phyloP scores from a whole-genome alignment of 30 jellyfish, hydroid and myxozoan species.

The Pelagia noctiluca region DNA sequence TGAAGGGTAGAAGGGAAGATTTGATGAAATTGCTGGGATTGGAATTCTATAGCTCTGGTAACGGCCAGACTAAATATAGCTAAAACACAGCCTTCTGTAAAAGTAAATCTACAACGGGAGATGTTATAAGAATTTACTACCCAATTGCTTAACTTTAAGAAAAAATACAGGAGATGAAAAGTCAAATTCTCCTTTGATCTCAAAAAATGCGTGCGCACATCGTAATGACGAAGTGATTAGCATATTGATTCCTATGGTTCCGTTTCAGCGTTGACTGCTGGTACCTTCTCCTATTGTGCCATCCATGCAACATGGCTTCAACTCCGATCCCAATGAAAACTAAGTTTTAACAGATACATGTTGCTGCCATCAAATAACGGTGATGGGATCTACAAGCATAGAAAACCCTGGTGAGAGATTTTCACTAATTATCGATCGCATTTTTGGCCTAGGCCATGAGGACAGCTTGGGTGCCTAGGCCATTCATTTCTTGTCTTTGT shows the following conservation, averaged over 20 bases:
- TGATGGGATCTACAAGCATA: slow-evolving; percentile 91
- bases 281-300: too few relatives aligned
- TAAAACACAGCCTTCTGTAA: slow-evolving; percentile 46
- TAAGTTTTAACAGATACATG: too few relatives aligned
- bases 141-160: too few relatives aligned
- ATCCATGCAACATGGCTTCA: too few relatives aligned
- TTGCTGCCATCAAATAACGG: slow-evolving; percentile 60
- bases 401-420: slow-evolving; percentile 85
- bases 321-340: too few relatives aligned
- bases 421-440: background rate
- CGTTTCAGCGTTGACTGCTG: background rate
- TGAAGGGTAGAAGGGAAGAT: too few relatives aligned
- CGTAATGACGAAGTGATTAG: background rate
- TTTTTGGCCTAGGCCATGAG: background rate
- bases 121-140: background rate
- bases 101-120: slow-evolving; percentile 65
- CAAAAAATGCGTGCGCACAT: background rate
- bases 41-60: too few relatives aligned
- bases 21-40: too few relatives aligned
- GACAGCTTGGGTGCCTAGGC: background rate
- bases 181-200: background rate
- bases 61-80: too few relatives aligned
- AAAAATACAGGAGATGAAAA: background rate
- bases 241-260: slow-evolving; percentile 12
- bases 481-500: slow-evolving; percentile 3